These are phyloP conservation scores for Seladonia tumulorum DNA, from an alignment of 2,888 invertebrate species.

Conservation along the genomic window DNA sequence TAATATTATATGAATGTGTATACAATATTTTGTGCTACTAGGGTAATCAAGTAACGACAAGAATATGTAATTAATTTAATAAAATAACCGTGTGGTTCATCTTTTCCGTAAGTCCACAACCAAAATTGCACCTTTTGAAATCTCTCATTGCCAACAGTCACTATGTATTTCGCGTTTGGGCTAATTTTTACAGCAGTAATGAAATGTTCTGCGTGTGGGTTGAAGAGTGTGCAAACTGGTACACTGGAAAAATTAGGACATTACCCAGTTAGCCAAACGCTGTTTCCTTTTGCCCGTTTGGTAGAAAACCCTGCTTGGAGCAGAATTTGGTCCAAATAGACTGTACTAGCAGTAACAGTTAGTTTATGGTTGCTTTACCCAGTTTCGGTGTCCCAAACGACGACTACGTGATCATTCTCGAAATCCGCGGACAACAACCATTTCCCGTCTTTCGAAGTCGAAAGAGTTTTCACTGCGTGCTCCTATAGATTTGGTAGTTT, in stretches of 20 bases:
- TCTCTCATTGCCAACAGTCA: slow-evolving; percentile 85
- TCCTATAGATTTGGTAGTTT: slow-evolving; percentile 82
- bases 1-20: too few relatives aligned
- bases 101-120: slow-evolving; percentile 87
- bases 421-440: slow-evolving; percentile 87
- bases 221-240: slow-evolving; percentile 86
- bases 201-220: slow-evolving; percentile 84
- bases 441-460: slow-evolving; percentile 85
- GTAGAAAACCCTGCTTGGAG: too few relatives aligned
- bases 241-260: slow-evolving; percentile 74
- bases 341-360: too few relatives aligned
- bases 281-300: too few relatives aligned
- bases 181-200: slow-evolving; percentile 85
- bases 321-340: too few relatives aligned
- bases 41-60: neutral
- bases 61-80: neutral
- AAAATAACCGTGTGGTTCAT: slow-evolving; percentile 86
- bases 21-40: too few relatives aligned
- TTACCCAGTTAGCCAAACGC: too few relatives aligned
- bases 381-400: slow-evolving; percentile 86
- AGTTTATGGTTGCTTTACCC: too few relatives aligned
- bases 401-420: slow-evolving; percentile 86
- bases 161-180: slow-evolving; percentile 86
- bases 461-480: slow-evolving; percentile 85
- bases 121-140: slow-evolving; percentile 86